phyloP scores from a whole-genome alignment of 2,797 vertebrate genomes.

The Rachycentron canadum region DNA sequence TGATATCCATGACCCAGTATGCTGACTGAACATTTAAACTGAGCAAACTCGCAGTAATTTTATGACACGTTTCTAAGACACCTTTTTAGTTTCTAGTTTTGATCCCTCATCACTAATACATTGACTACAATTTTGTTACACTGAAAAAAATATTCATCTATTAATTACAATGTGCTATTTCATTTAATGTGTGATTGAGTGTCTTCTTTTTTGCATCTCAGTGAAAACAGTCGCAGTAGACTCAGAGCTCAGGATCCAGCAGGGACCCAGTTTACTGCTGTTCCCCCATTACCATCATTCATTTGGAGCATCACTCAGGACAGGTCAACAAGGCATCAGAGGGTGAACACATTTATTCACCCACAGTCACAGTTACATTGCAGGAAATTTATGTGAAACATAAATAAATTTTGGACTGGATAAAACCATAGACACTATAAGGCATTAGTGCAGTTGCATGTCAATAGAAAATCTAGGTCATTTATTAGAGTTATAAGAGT shows the following conservation, averaged over 20 bases:
- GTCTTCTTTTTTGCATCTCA: neutral
- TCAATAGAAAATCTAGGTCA: neutral
- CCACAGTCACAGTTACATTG: neutral
- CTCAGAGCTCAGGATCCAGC: neutral
- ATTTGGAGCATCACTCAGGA: constrained; percentile 5
- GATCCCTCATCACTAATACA: neutral
- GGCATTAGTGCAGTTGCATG: neutral
- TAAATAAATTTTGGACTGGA: neutral
- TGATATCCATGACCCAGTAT: constrained; percentile 21
- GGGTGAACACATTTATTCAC: neutral
- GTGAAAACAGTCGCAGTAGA: neutral
- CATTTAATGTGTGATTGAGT: neutral
- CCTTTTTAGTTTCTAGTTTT: neutral
- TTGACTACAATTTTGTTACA: neutral
- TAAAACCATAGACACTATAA: constrained; percentile 3
- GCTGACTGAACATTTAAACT: constrained; percentile 33
- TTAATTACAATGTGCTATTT: neutral
- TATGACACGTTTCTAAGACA: constrained; percentile 6
- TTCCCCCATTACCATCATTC: constrained; percentile 29
- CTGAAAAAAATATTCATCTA: neutral
- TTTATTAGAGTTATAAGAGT: no score
- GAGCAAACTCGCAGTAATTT: neutral
- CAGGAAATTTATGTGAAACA: neutral
- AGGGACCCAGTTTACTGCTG: neutral
- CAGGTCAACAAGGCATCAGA: constrained; percentile 2